Conservation (phyloP, 2,888 invertebrate species). For the Eumerus sabulonum region DNA sequence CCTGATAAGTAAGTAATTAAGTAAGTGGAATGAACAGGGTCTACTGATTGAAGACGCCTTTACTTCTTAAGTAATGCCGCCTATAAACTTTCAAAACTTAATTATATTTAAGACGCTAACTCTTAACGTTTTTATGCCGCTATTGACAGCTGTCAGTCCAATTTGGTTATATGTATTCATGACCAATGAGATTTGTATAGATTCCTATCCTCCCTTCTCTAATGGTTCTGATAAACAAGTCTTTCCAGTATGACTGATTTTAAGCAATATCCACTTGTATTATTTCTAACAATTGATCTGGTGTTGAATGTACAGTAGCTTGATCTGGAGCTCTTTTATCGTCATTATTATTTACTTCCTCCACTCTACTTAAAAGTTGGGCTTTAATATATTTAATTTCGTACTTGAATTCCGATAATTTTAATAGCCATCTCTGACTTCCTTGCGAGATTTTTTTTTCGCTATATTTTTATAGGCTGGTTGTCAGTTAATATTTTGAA, state of each 20-base stretch:
- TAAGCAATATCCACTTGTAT: slow-evolving; percentile 50
- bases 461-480: slow-evolving; percentile 52
- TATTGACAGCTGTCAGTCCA: too few species aligned
- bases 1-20: too few species aligned
- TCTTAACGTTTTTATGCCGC: too few species aligned
- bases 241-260: too few species aligned
- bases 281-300: too few species aligned
- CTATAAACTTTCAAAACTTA: too few species aligned
- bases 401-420: slow-evolving; percentile 20
- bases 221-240: slow-evolving; percentile 5
- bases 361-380: slow-evolving; percentile 36
- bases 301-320: slow-evolving; percentile 18
- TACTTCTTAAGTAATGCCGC: too few species aligned
- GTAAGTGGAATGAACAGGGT: too few species aligned
- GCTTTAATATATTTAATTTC: slow-evolving; percentile 58
- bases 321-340: slow-evolving; percentile 14
- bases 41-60: too few species aligned
- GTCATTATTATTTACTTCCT: slow-evolving; percentile 10
- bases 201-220: slow-evolving; percentile 30
- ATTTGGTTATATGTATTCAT: too few species aligned
- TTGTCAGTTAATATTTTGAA: too few species aligned
- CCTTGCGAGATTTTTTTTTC: slow-evolving; percentile 26
- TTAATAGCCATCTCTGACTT: neutral
- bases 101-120: too few species aligned
- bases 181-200: slow-evolving; percentile 43